A percentile compares a stretch with the other conserved stretches of the same genome.
Evolutionary conservation across 2,888 invertebrate species (phyloP).

Genomic region (Metacarcinus magister): DNA sequence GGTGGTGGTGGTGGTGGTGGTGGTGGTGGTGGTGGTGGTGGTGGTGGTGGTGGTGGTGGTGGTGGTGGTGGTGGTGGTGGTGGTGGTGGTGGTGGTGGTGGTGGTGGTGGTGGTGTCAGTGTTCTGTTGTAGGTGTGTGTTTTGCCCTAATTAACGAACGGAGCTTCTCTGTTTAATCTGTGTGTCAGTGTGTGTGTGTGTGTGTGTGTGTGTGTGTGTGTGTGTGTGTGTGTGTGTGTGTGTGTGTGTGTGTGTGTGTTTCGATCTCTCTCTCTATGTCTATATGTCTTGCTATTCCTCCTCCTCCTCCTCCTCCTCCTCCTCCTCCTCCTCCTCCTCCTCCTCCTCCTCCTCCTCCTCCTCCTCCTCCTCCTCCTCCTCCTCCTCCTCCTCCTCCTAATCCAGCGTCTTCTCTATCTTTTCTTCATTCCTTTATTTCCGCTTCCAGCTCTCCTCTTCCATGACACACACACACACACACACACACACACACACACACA

Average conservation of each 20-base stretch:
- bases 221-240: too few species aligned
- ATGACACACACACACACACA: too few species aligned
- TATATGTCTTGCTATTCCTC: background rate
- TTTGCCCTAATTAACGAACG: conserved; percentile 26
- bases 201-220: too few species aligned
- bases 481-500: too few species aligned
- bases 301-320: conserved; percentile 14
- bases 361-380: conserved; percentile 12
- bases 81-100: conserved; percentile 26
- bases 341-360: conserved; percentile 21
- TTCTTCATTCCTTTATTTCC: background rate
- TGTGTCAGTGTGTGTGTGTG: background rate
- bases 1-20: too few species aligned
- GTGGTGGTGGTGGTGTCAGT: background rate
- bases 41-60: background rate
- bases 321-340: conserved; percentile 26
- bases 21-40: too few species aligned
- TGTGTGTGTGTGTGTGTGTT: too few species aligned
- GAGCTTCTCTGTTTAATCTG: background rate
- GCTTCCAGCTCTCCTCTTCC: background rate
- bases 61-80: background rate
- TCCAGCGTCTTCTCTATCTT: background rate
- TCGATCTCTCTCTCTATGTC: background rate
- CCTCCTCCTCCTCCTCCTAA: background rate
- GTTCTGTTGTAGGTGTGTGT: background rate